phyloP scores from a whole-genome alignment of 2,888 invertebrate genomes.

The Nomada flava region DNA sequence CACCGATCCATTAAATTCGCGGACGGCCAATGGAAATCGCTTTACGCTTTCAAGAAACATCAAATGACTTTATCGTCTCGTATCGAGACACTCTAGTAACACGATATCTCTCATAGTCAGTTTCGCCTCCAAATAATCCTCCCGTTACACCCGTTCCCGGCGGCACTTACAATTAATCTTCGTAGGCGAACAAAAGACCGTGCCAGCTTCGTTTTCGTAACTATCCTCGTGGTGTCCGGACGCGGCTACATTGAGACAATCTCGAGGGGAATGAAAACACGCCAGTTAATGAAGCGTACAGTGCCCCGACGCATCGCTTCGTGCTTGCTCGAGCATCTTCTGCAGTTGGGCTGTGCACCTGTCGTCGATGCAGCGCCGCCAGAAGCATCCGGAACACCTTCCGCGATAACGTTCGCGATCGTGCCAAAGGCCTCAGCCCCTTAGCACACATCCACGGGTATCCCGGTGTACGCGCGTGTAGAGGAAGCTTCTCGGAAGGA shows the following conservation, averaged over 20 bases:
- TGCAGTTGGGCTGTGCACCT: slow-evolving; percentile 58
- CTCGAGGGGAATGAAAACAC: slow-evolving; percentile 60
- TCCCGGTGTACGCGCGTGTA: slow-evolving; percentile 34
- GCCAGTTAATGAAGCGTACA: slow-evolving; percentile 72
- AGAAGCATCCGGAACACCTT: slow-evolving; percentile 70
- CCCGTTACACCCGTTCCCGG: slow-evolving; percentile 4
- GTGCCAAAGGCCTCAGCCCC: slow-evolving; percentile 32
- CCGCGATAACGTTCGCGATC: slow-evolving; percentile 72
- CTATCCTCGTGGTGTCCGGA: not conserved
- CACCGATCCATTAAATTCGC: not conserved
- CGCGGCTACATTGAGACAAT: slow-evolving; percentile 24
- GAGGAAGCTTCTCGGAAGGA: slow-evolving; percentile 72
- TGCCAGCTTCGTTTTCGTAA: slow-evolving; percentile 38
- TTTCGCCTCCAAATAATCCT: slow-evolving; percentile 33
- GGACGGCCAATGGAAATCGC: not conserved
- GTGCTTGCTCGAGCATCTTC: slow-evolving; percentile 41
- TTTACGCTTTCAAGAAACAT: not conserved
- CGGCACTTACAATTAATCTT: slow-evolving; percentile 16
- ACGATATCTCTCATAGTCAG: slow-evolving; percentile 29
- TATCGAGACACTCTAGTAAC: slow-evolving; percentile 18
- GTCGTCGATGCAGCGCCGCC: slow-evolving; percentile 51
- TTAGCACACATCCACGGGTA: slow-evolving; percentile 23
- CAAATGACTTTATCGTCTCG: slow-evolving; percentile 20
- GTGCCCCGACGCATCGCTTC: slow-evolving; percentile 51
- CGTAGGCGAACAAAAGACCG: slow-evolving; percentile 29